Percentiles rank a stretch among this genome's conserved stretches.
phyloP scores from a whole-genome alignment of 2,888 invertebrate genomes.

The Parnassius mnemosyne region DNA sequence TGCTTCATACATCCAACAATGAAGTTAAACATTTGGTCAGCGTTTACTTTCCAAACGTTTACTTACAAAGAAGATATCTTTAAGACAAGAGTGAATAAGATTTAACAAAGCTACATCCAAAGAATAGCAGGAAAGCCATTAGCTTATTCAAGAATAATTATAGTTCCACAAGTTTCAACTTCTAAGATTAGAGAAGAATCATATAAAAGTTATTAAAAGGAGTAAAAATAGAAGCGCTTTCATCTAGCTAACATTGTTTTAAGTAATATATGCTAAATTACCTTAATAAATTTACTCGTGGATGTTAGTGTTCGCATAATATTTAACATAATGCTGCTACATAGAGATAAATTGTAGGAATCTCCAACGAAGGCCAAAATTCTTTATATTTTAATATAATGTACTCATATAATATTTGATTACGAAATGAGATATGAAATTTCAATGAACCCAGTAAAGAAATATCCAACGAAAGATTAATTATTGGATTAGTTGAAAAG shows the following conservation, averaged over 20 bases:
- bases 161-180: too few species aligned
- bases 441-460: not conserved
- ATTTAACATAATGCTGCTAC: constrained; percentile 18
- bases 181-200: too few species aligned
- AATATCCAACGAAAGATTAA: too few species aligned
- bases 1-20: too few species aligned
- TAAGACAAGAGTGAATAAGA: too few species aligned
- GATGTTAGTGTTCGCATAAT: constrained; percentile 21
- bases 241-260: constrained; percentile 15
- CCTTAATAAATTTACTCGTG: constrained; percentile 20
- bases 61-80: too few species aligned
- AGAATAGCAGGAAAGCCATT: too few species aligned
- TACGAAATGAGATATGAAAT: not conserved
- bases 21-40: too few species aligned
- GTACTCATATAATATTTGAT: not conserved
- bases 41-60: too few species aligned
- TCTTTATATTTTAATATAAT: not conserved
- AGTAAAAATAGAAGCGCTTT: not conserved
- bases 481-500: too few species aligned
- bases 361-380: constrained; percentile 8
- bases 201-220: not conserved
- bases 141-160: too few species aligned
- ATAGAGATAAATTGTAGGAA: constrained; percentile 21
- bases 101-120: too few species aligned
- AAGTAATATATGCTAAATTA: constrained; percentile 20